Base-by-base conservation (phyloP, 2,888 invertebrate genomes). In the Eupithecia centaureata region DNA sequence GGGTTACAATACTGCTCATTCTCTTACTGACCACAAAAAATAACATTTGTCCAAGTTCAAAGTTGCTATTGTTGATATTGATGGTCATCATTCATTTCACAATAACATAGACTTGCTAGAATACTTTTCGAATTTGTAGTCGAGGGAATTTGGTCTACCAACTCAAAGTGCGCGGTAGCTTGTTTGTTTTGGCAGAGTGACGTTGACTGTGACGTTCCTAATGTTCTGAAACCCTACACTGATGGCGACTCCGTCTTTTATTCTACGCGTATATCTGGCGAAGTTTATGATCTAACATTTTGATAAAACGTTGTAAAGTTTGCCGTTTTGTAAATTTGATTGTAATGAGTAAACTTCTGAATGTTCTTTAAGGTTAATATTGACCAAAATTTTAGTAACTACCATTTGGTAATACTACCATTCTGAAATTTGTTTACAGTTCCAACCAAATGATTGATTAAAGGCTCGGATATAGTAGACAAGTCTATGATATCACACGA, bases 141-240 rank as follows among this genome's bases (percentile, higher is more conserved):
- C 47, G 22, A 47, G 4, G 12, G 47, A 47, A 47, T 22, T 10
- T 12, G 47, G 22, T 47, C 47, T 47, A 47, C 47, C 22, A 22
- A 10, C 10, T 22, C 42, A 42, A 42, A 10, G 5, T 22, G 12
- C 22, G 18, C 10, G 4, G 30, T 30, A 5, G 3, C 47, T 3
- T 79, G 79, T 84, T 80, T 80, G 79, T 81, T 80, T 84, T 83
- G 82, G 82, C 84, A 79, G 67, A 68, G 73, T 72, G 62, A 61
- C 68, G 68, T 63, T 68, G 79, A 79, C 66, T 68, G 73, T 72
- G 62, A 61, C 68, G 68, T 63, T 68, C 79, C 77, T 81, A 84
- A 83, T 86, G 80, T 76, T 77, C 72, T 76, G 80, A 76, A 80
- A 82, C 76, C 18, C 18, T 12, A 32, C 12, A 30, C 30, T 32